phyloP scores from a whole-genome alignment of 2,113 vertebrate species.

The Hassar affinis region DNA sequence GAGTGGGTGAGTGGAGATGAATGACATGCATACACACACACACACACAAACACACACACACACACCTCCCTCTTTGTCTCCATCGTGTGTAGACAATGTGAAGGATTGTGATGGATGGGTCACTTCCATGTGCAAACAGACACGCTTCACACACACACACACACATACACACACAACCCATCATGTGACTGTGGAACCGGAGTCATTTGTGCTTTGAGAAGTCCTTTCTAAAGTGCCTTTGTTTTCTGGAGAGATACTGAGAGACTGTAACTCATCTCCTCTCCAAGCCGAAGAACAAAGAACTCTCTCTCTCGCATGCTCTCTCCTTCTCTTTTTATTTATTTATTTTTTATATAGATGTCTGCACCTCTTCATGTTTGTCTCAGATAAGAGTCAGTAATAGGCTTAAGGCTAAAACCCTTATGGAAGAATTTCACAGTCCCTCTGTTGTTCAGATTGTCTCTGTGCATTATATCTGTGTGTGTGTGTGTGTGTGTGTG shows the following conservation, averaged over 20 bases:
- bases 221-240: conserved; percentile 43
- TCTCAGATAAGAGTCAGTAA: conserved; percentile 48
- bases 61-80: conserved; percentile 4
- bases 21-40: conserved; percentile 29
- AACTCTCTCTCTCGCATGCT: conserved; percentile 36
- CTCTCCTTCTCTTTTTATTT: conserved; percentile 9
- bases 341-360: conserved; percentile 18
- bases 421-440: conserved; percentile 26
- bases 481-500: neutral
- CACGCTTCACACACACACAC: conserved; percentile 28
- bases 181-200: neutral
- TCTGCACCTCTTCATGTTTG: conserved; percentile 42
- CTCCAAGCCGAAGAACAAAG: conserved; percentile 51
- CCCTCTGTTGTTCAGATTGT: conserved; percentile 15
- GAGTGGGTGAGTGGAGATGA: conserved; percentile 23
- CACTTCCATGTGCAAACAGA: conserved; percentile 43
- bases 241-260: conserved; percentile 50
- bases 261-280: conserved; percentile 60
- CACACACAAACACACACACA: conserved; percentile 33
- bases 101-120: conserved; percentile 40
- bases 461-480: conserved; percentile 16
- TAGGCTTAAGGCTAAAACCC: conserved; percentile 51
- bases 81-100: conserved; percentile 28
- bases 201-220: conserved; percentile 27
- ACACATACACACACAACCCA: conserved; percentile 29